Conservation (phyloP, 2,797 vertebrate genomes). For the Eurystomus glaucurus region DNA sequence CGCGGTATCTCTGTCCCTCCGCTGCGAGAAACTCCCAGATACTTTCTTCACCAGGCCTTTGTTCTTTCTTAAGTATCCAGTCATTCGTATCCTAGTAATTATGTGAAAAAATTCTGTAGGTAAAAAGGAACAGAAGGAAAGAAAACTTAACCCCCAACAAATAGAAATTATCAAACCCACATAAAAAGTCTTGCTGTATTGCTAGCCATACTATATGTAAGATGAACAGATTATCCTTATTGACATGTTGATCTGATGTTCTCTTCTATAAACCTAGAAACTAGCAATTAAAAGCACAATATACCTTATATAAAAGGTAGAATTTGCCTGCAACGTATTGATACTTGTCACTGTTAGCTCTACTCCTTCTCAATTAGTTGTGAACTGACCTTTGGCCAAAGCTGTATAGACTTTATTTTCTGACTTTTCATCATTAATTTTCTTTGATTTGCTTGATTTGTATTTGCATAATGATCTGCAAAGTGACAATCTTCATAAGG, state of each 20-base stretch:
- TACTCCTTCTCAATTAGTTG: neutral
- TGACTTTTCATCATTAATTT: neutral
- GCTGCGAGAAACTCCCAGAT: no score
- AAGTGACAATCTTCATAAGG: neutral
- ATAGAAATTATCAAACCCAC: neutral
- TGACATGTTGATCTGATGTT: neutral
- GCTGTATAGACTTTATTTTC: neutral
- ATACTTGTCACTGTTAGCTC: neutral
- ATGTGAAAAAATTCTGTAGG: no score
- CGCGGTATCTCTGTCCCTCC: no score
- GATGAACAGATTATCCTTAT: neutral
- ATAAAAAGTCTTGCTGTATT: neutral
- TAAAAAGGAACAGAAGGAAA: no score
- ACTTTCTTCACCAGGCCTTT: no score
- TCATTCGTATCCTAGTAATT: no score
- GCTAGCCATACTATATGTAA: neutral
- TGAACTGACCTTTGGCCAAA: neutral
- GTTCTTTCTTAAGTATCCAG: no score
- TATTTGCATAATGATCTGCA: neutral
- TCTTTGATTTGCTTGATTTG: neutral
- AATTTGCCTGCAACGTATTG: neutral
- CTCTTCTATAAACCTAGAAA: neutral
- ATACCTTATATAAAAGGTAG: neutral
- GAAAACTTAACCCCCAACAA: no score
- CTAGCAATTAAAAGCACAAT: neutral